phyloP scores from a whole-genome alignment of 2,888 invertebrate species.

The Pterobdella sp. region DNA sequence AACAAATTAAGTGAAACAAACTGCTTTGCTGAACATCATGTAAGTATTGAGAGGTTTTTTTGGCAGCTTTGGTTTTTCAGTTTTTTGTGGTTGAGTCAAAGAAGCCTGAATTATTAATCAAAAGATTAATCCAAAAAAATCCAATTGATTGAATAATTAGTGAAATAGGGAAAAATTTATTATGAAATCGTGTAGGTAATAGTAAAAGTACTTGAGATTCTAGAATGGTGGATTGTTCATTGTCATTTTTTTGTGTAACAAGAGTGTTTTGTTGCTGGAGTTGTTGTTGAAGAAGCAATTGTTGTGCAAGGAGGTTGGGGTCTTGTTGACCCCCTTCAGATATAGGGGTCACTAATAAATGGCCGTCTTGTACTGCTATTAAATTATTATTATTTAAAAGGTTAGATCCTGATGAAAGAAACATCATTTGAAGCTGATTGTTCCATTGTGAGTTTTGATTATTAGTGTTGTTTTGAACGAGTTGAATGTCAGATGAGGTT shows the following conservation, averaged over 20 bases:
- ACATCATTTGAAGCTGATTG: slow-evolving; percentile 32
- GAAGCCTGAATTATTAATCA: neutral
- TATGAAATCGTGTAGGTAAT: neutral
- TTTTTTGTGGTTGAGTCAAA: slow-evolving; percentile 15
- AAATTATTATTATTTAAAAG: slow-evolving; percentile 26
- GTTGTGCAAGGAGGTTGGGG: neutral
- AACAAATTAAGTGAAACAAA: slow-evolving; percentile 31
- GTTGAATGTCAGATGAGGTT: slow-evolving; percentile 19
- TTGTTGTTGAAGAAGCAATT: slow-evolving; percentile 19
- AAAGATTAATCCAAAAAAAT: no score
- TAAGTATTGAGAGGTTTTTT: slow-evolving; percentile 39
- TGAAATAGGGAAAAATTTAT: no score
- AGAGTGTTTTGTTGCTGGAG: slow-evolving; percentile 19
- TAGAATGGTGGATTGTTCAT: no score
- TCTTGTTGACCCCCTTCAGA: slow-evolving; percentile 24
- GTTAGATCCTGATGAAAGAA: slow-evolving; percentile 29
- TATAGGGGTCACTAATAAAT: slow-evolving; percentile 28
- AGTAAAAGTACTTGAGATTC: slow-evolving; percentile 25
- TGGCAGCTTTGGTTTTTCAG: slow-evolving; percentile 35
- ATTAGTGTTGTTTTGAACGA: slow-evolving; percentile 19
- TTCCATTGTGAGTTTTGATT: slow-evolving; percentile 28
- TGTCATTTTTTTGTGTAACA: no score
- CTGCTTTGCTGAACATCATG: slow-evolving; percentile 40
- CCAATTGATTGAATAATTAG: no score
- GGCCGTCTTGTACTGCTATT: slow-evolving; percentile 28